Evolutionary conservation across 2,797 vertebrate genomes (phyloP), one percentile per base, ranked within the genome.

Genomic region (Leptatherina wallacei): DNA sequence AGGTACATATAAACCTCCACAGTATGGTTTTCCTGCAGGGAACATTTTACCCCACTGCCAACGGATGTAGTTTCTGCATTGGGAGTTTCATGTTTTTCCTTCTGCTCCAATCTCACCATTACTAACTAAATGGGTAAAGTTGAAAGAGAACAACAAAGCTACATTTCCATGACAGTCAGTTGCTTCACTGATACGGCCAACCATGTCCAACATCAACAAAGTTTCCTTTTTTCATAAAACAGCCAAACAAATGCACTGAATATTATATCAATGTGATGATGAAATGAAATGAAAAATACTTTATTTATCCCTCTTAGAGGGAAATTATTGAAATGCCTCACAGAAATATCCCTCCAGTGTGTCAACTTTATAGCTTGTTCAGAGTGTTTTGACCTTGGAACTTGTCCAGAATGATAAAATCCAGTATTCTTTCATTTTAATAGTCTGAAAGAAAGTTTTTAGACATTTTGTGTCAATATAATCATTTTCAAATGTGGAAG

Each of bases 1-100:
- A 91, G 98, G 98, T 99, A 91, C 36, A 65, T 32, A 29, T 10
- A 33, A 63, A 66, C 54, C 22, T 35, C 1, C 3, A 9, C 7
- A n/a, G n/a, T 40, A 16, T 14, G 38, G 14, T 44, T 56, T 71
- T 64, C 32, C 82, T 77, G 16, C 54, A 61, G 73, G 78, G 68
- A 12, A 40, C 20, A 22, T 67, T 67, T 69, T 44, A 61, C 22
- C 58, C 60, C 44, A 9, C 20, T 20, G 51, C 42, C 65, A 36
- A 4, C 29, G 11, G 44, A 59, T 36, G 12, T 42, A 35, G 7
- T 52, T 27, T 70, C 42, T 36, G 33, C 58, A 58, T 75, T 61
- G 64, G 60, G 56, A 24, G 38, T 77, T 67, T 77, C 29, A 62
- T 33, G 18, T 74, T 74, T 66, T 69, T 57, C n/a, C 29, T 60